Evolutionary conservation across 2,113 vertebrate species (phyloP).

Genomic region (Dasypus novemcinctus): DNA sequence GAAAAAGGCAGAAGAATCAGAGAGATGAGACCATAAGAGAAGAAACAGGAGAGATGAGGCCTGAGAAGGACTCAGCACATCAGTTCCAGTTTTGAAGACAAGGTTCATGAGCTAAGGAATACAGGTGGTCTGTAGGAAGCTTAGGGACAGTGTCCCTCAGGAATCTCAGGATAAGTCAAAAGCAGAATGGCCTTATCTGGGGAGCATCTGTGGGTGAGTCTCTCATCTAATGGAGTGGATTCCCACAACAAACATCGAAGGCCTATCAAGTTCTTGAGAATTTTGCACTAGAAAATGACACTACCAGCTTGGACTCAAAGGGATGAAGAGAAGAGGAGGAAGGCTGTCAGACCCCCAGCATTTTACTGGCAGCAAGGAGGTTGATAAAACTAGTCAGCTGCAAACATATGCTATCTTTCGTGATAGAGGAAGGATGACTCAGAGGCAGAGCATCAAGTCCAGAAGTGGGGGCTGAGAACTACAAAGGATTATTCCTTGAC

Average conservation of each 20-base stretch:
- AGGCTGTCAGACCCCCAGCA: too few relatives aligned
- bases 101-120: too few relatives aligned
- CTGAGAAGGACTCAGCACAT: too few relatives aligned
- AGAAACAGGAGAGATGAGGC: too few relatives aligned
- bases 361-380: too few relatives aligned
- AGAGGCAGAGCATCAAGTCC: neutral
- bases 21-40: too few relatives aligned
- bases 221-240: fast-evolving
- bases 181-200: too few relatives aligned
- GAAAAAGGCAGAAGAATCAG: too few relatives aligned
- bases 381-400: fast-evolving
- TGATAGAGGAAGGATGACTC: neutral
- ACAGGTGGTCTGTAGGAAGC: neutral
- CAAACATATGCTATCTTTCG: fast-evolving
- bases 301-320: neutral
- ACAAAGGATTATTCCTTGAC: neutral
- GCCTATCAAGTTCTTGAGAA: neutral
- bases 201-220: neutral
- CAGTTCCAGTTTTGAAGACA: too few relatives aligned
- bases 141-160: neutral
- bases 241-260: fast-evolving
- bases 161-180: neutral
- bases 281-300: neutral
- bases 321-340: neutral
- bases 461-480: too few relatives aligned